Percentiles rank a stretch among this genome's conserved stretches.
These are phyloP conservation scores for Cosmia trapezina DNA, from an alignment of 2,888 invertebrate species.

Conservation along the genomic window DNA sequence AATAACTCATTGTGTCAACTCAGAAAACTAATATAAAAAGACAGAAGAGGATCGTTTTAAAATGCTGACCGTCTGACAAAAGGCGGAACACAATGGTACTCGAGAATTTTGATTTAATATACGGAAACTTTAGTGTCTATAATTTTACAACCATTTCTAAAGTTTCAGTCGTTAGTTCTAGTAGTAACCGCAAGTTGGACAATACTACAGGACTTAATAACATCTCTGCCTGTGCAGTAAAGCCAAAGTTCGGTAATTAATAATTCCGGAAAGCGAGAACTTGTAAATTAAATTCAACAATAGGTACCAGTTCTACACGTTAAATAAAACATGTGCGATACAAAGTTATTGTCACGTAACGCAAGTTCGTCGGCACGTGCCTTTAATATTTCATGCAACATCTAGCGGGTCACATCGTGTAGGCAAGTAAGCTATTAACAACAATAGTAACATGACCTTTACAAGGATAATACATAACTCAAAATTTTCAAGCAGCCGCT, in stretches of 20 bases:
- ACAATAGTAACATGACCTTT: slow-evolving; percentile 25
- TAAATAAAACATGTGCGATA: slow-evolving; percentile 58
- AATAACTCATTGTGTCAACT: slow-evolving; percentile 78
- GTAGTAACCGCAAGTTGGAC: slow-evolving; percentile 70
- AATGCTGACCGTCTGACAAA: slow-evolving; percentile 54
- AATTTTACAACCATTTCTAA: slow-evolving; percentile 68
- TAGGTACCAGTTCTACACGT: slow-evolving; percentile 33
- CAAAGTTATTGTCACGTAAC: slow-evolving; percentile 59
- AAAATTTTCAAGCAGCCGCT: slow-evolving; percentile 15
- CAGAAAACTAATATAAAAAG: slow-evolving; percentile 67
- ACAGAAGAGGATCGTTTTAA: slow-evolving; percentile 46
- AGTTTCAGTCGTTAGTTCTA: slow-evolving; percentile 65
- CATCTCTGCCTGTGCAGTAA: slow-evolving; percentile 49
- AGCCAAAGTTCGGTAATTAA: slow-evolving; percentile 72
- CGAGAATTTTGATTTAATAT: slow-evolving; percentile 57
- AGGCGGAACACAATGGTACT: slow-evolving; percentile 58
- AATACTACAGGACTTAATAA: slow-evolving; percentile 69
- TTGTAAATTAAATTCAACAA: slow-evolving; percentile 61
- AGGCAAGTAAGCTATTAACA: slow-evolving; percentile 30
- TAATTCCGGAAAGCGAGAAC: slow-evolving; percentile 66
- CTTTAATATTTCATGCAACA: slow-evolving; percentile 56
- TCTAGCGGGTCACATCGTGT: slow-evolving; percentile 39
- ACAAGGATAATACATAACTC: slow-evolving; percentile 34
- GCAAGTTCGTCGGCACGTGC: slow-evolving; percentile 53
- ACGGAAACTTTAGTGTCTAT: slow-evolving; percentile 61